Base-by-base conservation (phyloP, 2,888 invertebrate genomes). In the Hedychridium roseum region DNA sequence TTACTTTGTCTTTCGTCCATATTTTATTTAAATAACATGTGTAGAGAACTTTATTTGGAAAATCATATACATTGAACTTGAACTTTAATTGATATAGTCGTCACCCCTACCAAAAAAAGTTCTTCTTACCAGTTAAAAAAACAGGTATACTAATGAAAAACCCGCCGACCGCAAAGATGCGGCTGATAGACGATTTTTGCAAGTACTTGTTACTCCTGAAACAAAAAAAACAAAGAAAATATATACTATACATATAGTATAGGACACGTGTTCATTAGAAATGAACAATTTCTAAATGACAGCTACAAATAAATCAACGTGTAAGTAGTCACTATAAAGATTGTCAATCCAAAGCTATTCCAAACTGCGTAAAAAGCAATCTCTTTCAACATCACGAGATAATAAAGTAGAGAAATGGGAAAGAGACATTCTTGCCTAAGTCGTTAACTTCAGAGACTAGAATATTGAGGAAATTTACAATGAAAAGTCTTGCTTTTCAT, bases 111-210 rank as follows among this genome's bases (percentile, higher is more conserved):
- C n/a, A n/a, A n/a, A n/a, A n/a, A 17, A 40, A 12, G 34, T 21
- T 18, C 3, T 44, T 73, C 82, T 81, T 81, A 94, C 94, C 92
- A 79, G 94, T 92, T 77, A 95, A 84, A 81, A 95, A 94, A 63
- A 94, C 91, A 62, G 95, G 95, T 82, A 96, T 93, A 47, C 95
- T 95, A 73, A 95, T 88, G 78, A 95, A 95, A 82, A 95, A 95
- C 57, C 94, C 95, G 66, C 92, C 92, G 56, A 95, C 91, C 41
- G 95, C 94, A 75, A 94, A 92, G 20, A 94, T 90, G 63, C 95
- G 84, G 54, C 93, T 94, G 58, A 91, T 88, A 53, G 94, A 92
- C 42, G 94, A 94, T 80, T 94, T 94, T 80, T 92, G 91, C 77
- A 96, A 84, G 81, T 94, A 96, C 81, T 93, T 92, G 79, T 91